Evolutionary conservation across 2,888 invertebrate species (phyloP).

Genomic region (Creontiades dilutus): DNA sequence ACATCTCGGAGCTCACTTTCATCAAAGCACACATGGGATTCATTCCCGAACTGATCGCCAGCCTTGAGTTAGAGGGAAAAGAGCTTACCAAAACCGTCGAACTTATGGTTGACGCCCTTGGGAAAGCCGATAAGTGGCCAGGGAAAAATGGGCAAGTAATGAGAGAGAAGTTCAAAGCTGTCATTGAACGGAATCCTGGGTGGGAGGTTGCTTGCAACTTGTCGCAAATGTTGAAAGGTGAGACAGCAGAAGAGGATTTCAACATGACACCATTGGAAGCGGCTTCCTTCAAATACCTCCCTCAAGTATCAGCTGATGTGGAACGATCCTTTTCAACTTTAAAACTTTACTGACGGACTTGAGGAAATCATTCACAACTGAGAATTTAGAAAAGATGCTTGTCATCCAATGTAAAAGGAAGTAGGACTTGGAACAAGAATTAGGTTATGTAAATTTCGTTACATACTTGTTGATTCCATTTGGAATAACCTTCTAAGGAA

Average conservation of each 20-base stretch:
- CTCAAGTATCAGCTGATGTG: too few species aligned
- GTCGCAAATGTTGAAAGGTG: too few species aligned
- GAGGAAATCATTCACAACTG: conserved; percentile 45
- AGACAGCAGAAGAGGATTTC: too few species aligned
- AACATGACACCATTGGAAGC: background rate
- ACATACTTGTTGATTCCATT: too few species aligned
- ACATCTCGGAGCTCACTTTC: background rate
- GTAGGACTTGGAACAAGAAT: too few species aligned
- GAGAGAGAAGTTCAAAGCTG: background rate
- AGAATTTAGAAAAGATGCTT: conserved; percentile 36
- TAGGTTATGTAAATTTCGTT: too few species aligned
- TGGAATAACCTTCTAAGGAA: too few species aligned
- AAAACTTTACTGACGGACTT: background rate
- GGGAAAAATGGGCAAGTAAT: background rate
- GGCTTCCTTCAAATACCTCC: background rate
- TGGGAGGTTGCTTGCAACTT: too few species aligned
- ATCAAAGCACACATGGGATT: conserved; percentile 38
- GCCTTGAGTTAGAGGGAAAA: conserved; percentile 1
- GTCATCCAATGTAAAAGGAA: background rate
- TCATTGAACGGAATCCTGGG: too few species aligned
- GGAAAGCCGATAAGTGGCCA: background rate
- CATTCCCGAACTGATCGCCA: conserved; percentile 7
- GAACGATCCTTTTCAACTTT: too few species aligned
- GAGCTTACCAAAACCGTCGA: conserved; percentile 43
- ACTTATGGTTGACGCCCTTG: background rate